Evolutionary conservation across 2,888 invertebrate genomes (phyloP).

Genomic region (Cheilosia impressa): DNA sequence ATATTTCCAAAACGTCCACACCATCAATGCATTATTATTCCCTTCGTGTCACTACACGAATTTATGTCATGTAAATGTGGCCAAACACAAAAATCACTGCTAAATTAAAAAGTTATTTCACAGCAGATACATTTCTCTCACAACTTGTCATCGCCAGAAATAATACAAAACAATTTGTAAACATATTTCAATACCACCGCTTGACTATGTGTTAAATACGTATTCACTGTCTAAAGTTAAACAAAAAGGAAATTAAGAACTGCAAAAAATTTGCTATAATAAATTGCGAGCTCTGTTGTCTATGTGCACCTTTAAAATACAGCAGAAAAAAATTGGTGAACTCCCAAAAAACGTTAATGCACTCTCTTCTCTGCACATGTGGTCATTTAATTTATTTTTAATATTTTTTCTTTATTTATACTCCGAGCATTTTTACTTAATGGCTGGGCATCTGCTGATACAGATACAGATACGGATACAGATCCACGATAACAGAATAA

Average conservation of each 20-base stretch:
- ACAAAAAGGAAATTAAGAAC: neutral
- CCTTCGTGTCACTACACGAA: neutral
- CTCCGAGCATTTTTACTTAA: neutral
- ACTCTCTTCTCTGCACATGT: neutral
- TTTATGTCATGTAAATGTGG: neutral
- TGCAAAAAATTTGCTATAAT: conserved; percentile 23
- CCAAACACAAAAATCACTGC: neutral
- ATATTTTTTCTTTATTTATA: conserved; percentile 2
- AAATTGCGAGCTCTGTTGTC: conserved; percentile 1
- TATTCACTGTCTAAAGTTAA: conserved; percentile 12
- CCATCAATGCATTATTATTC: neutral
- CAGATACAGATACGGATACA: conserved; percentile 9
- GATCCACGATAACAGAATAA: conserved; percentile 36
- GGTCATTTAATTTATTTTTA: conserved; percentile 37
- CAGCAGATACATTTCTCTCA: neutral
- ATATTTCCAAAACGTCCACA: neutral
- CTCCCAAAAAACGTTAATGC: neutral
- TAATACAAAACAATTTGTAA: conserved; percentile 20
- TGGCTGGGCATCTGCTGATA: conserved; percentile 27
- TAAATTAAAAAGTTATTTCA: conserved; percentile 1
- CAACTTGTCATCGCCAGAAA: conserved; percentile 54
- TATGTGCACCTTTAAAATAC: conserved; percentile 30
- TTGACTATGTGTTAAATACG: conserved; percentile 38
- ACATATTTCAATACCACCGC: conserved; percentile 18
- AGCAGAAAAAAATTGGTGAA: neutral